Evolutionary conservation across 2,888 invertebrate genomes (phyloP).

Genomic region (Antitype chi): DNA sequence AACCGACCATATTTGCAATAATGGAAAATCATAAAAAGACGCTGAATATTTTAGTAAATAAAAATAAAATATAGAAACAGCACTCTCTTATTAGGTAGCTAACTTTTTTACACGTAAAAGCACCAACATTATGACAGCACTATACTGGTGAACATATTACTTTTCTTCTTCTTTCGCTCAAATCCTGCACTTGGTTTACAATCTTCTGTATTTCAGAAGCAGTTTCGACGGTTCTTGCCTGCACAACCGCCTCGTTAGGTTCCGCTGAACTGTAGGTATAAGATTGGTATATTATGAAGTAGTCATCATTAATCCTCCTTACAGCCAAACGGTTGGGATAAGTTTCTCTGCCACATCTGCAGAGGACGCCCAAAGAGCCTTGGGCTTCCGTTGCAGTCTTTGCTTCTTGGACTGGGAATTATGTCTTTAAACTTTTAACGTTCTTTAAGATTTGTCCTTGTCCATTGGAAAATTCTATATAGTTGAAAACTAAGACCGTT

Average conservation of each 20-base stretch:
- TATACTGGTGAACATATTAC: constrained; percentile 1
- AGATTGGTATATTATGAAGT: background rate
- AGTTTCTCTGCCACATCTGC: background rate
- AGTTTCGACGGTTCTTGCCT: constrained; percentile 12
- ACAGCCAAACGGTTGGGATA: background rate
- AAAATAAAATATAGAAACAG: background rate
- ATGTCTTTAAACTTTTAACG: too few relatives aligned
- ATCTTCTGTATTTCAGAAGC: constrained; percentile 19
- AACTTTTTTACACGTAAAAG: background rate
- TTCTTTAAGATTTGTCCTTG: background rate
- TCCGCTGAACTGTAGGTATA: background rate
- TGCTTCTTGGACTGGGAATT: background rate
- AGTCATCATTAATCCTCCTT: constrained; percentile 16
- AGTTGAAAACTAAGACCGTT: constrained; percentile 8
- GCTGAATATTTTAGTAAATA: background rate
- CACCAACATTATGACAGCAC: background rate
- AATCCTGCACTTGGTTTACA: background rate
- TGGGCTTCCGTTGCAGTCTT: background rate
- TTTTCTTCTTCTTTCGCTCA: background rate
- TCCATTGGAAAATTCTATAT: background rate
- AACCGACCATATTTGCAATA: background rate
- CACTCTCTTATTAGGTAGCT: background rate
- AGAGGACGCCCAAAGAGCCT: background rate
- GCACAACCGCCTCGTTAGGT: background rate
- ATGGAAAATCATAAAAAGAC: background rate